Conservation (phyloP, 2,797 vertebrate genomes). For the Gymnothorax reevesii region DNA sequence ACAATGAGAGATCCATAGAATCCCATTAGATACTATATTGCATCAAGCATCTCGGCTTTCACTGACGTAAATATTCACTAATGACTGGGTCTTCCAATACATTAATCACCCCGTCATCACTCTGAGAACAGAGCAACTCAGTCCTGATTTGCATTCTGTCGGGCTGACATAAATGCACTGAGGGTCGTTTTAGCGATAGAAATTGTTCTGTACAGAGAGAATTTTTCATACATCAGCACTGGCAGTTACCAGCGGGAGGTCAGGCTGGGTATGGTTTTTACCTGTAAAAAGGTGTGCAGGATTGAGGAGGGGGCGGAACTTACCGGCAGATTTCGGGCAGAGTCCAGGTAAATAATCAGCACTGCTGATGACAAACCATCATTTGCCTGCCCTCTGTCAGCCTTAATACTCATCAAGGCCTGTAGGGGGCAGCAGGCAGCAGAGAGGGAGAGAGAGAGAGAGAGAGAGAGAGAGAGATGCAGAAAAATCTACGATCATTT, state of each 20-base stretch:
- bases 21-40: neutral
- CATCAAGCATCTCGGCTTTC: neutral
- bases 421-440: constrained; percentile 50
- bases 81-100: neutral
- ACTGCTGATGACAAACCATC: constrained; percentile 90
- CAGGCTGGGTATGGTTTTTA: neutral
- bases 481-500: too few species aligned
- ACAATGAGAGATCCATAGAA: neutral
- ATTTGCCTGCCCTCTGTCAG: constrained; percentile 81
- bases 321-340: constrained; percentile 90
- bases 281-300: neutral
- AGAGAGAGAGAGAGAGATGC: too few species aligned
- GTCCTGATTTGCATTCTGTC: neutral
- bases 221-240: neutral
- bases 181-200: neutral
- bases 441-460: too few species aligned
- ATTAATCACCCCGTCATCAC: neutral
- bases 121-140: neutral
- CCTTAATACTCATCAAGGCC: constrained; percentile 83
- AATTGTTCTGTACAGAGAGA: neutral
- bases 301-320: constrained; percentile 56
- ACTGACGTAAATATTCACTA: neutral
- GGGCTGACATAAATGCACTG: neutral
- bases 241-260: neutral
- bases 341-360: constrained; percentile 93